A percentile compares a stretch with the other conserved stretches of the same genome.
These are phyloP conservation scores for Dryadula phaetusa DNA, from an alignment of 2,888 invertebrate genomes.

Conservation along the genomic window DNA sequence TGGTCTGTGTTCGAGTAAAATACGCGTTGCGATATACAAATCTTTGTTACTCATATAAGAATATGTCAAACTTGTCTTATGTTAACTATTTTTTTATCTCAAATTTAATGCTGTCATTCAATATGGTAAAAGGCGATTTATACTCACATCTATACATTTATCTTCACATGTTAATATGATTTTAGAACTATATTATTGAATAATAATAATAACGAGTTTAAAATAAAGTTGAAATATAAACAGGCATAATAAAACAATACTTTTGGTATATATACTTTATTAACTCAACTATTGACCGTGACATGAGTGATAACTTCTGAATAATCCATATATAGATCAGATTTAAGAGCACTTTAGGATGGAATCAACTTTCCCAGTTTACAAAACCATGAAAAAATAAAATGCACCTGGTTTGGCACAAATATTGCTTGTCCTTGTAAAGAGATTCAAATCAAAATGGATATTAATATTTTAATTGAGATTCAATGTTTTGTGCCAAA, in stretches of 20 bases:
- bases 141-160: too few relatives aligned
- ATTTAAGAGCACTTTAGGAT: slow-evolving; percentile 83
- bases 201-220: too few relatives aligned
- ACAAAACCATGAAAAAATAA: slow-evolving; percentile 62
- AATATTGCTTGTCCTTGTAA: slow-evolving; percentile 36
- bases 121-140: too few relatives aligned
- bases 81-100: too few relatives aligned
- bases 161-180: too few relatives aligned
- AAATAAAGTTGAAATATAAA: background rate
- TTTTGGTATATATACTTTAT: slow-evolving; percentile 55
- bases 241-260: slow-evolving; percentile 8
- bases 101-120: too few relatives aligned
- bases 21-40: too few relatives aligned
- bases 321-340: slow-evolving; percentile 73
- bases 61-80: too few relatives aligned
- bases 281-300: slow-evolving; percentile 74
- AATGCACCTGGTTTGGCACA: slow-evolving; percentile 65
- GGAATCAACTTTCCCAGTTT: slow-evolving; percentile 78
- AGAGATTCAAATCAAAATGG: slow-evolving; percentile 43
- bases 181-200: too few relatives aligned
- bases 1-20: too few relatives aligned
- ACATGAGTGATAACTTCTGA: slow-evolving; percentile 66
- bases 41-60: too few relatives aligned
- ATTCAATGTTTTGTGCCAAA: slow-evolving; percentile 67
- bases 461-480: slow-evolving; percentile 22